These are phyloP conservation scores for Coregonus ussuriensis DNA, from an alignment of 2,797 vertebrate genomes.

Conservation along the genomic window DNA sequence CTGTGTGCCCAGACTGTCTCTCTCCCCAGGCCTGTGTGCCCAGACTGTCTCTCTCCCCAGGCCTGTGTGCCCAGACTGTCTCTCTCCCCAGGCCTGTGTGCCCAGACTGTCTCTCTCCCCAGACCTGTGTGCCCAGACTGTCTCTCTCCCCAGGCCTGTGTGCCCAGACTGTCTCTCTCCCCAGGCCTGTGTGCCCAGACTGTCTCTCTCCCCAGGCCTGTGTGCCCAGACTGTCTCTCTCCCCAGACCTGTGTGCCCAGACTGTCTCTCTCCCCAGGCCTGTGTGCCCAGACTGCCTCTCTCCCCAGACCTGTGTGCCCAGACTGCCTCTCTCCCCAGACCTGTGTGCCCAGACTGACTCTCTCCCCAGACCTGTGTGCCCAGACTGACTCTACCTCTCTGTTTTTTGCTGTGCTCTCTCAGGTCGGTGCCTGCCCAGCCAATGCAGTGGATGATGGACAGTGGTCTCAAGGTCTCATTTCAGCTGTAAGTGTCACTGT, in stretches of 20 bases:
- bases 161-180: too few species aligned
- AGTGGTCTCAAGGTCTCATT: constrained; percentile 98
- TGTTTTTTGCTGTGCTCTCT: constrained; percentile 15
- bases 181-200: too few species aligned
- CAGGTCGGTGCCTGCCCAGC: constrained; percentile 93
- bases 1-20: too few species aligned
- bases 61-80: too few species aligned
- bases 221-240: too few species aligned
- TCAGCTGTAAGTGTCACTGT: constrained; percentile 87
- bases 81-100: too few species aligned
- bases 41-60: not conserved
- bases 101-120: too few species aligned
- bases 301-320: not conserved
- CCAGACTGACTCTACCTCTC: not conserved
- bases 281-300: not conserved
- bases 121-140: too few species aligned
- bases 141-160: too few species aligned
- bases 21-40: not conserved
- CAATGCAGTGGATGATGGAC: constrained; percentile 93
- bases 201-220: too few species aligned
- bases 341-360: not conserved
- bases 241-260: too few species aligned
- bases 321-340: not conserved
- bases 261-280: too few species aligned
- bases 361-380: not conserved